Evolutionary conservation across 2,888 invertebrate genomes (phyloP).

Genomic region (Macropis europaea): DNA sequence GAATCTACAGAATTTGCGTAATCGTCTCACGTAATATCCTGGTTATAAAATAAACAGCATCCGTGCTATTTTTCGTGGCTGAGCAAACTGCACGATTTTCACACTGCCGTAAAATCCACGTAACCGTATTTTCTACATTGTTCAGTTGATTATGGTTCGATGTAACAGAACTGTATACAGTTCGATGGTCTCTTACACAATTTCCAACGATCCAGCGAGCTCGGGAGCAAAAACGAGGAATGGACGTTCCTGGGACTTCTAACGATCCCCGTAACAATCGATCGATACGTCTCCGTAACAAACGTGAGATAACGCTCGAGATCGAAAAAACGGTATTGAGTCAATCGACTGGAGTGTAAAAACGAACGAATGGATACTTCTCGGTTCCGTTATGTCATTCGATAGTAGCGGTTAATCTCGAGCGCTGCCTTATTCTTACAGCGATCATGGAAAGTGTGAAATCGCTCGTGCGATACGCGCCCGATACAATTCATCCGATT

Average conservation of each 20-base stretch:
- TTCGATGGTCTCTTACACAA: slow-evolving; percentile 14
- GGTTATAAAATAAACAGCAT: background rate
- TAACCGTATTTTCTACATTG: slow-evolving; percentile 2
- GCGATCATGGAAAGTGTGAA: slow-evolving; percentile 53
- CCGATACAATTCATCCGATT: slow-evolving; percentile 30
- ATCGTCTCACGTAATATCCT: background rate
- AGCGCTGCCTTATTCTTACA: slow-evolving; percentile 12
- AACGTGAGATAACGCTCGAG: slow-evolving; percentile 36
- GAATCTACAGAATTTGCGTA: background rate
- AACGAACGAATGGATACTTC: slow-evolving; percentile 39
- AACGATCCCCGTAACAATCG: slow-evolving; percentile 35
- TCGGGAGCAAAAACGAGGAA: slow-evolving; percentile 22
- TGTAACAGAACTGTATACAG: too few relatives aligned
- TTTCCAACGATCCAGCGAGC: slow-evolving; percentile 16
- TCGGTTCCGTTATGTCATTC: slow-evolving; percentile 40
- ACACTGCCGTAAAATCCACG: background rate
- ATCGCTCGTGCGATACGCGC: slow-evolving; percentile 47
- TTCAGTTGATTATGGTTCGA: too few relatives aligned
- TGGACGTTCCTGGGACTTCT: background rate
- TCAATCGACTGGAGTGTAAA: slow-evolving; percentile 13
- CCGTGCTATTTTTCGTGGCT: background rate
- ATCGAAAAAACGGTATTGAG: slow-evolving; percentile 16
- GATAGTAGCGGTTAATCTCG: slow-evolving; percentile 26
- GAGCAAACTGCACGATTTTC: background rate
- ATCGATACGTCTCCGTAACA: slow-evolving; percentile 43